Conservation (phyloP, 1,140 invertebrate genomes). For the Lysiphlebus fabarum region DNA sequence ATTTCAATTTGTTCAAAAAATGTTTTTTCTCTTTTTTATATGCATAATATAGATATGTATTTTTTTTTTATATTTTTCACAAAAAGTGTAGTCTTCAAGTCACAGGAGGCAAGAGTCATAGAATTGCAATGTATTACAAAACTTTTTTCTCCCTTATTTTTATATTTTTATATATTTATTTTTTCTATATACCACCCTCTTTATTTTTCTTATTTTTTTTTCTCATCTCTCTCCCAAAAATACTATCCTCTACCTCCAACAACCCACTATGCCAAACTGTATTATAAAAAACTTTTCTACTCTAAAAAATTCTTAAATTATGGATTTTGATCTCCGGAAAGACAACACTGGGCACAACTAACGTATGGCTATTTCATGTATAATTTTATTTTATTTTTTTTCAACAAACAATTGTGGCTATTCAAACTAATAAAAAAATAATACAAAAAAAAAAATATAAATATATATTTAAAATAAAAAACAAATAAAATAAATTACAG, state of each 20-base stretch:
- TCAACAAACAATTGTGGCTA: no score
- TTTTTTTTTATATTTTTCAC: constrained; percentile 14
- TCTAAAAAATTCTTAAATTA: constrained; percentile 53
- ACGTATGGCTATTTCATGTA: neutral
- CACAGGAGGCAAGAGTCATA: constrained; percentile 37
- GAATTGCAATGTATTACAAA: constrained; percentile 53
- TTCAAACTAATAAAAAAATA: no score
- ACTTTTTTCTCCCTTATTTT: constrained; percentile 37
- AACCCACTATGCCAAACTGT: constrained; percentile 19
- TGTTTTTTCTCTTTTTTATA: neutral
- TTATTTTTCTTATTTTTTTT: no score
- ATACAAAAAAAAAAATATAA: no score
- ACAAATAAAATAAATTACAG: no score
- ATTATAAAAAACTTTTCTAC: constrained; percentile 51
- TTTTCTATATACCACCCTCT: neutral
- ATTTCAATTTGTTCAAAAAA: constrained; percentile 48
- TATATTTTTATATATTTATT: no score
- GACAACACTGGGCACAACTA: constrained; percentile 7
- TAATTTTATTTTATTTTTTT: constrained; percentile 5
- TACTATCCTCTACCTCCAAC: no score
- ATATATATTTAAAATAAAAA: no score
- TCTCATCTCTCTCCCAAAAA: neutral
- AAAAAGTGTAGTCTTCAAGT: neutral
- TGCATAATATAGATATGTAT: constrained; percentile 10
- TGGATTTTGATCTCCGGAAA: constrained; percentile 40